Evolutionary conservation across 1,140 invertebrate genomes (phyloP).

Genomic region (Copidosoma floridanum): DNA sequence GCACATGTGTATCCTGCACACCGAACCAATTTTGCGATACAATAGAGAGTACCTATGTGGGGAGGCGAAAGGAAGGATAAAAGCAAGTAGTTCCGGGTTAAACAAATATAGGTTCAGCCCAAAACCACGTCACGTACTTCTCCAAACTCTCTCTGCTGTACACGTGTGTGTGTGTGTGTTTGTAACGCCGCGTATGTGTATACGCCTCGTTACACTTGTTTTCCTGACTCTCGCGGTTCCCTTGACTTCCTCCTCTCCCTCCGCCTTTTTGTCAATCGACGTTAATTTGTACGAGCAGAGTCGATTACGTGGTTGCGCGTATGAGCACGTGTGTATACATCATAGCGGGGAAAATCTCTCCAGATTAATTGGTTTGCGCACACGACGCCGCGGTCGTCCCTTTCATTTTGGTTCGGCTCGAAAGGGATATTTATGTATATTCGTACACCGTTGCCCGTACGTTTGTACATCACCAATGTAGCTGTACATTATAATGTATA

Average conservation of each 20-base stretch:
- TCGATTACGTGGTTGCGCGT: not conserved
- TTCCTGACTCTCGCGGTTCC: constrained; percentile 21
- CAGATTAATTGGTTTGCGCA: no score
- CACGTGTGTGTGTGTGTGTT: no score
- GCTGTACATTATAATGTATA: no score
- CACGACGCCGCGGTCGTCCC: not conserved
- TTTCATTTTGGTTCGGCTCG: not conserved
- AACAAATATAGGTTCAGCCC: constrained; percentile 33
- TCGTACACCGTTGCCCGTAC: no score
- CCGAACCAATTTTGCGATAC: constrained; percentile 8
- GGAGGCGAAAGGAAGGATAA: no score
- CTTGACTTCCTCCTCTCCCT: constrained; percentile 22
- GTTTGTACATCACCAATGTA: no score
- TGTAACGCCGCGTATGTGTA: not conserved
- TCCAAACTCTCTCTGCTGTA: no score
- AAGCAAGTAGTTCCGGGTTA: constrained; percentile 31
- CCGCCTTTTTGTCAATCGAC: not conserved
- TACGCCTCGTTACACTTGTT: constrained; percentile 31
- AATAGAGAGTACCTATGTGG: constrained; percentile 8
- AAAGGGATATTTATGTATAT: no score
- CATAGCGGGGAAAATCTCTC: not conserved
- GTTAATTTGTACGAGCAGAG: not conserved
- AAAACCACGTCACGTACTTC: constrained; percentile 30
- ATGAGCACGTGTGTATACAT: not conserved
- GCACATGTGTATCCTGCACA: not conserved